These are phyloP conservation scores for Apotomis turbidana DNA, from an alignment of 2,888 invertebrate species.

Conservation along the genomic window DNA sequence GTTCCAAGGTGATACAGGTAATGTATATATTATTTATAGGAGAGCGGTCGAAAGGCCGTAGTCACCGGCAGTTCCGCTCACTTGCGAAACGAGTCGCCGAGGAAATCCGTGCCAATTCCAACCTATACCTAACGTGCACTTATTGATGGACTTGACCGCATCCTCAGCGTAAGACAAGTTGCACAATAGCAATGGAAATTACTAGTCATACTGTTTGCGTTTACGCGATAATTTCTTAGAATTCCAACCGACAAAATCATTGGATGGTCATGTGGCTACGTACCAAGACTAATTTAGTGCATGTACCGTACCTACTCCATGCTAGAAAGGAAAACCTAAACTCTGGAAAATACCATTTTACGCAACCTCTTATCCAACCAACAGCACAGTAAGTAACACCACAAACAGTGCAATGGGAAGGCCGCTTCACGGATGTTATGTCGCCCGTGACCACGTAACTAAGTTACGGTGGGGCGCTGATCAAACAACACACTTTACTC, in stretches of 20 bases:
- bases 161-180: conserved; percentile 9
- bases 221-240: too few relatives aligned
- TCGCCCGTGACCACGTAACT: conserved; percentile 42
- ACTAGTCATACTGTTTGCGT: too few relatives aligned
- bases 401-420: conserved; percentile 42
- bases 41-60: conserved; percentile 28
- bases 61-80: conserved; percentile 31
- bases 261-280: too few relatives aligned
- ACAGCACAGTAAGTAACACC: conserved; percentile 19
- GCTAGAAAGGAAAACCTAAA: conserved; percentile 16
- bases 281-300: too few relatives aligned
- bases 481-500: conserved; percentile 17
- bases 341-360: conserved; percentile 20
- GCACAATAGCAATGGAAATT: background rate
- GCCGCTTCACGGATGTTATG: conserved; percentile 42
- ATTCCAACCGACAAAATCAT: too few relatives aligned
- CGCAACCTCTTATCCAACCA: conserved; percentile 41
- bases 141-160: conserved; percentile 14
- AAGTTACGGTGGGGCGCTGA: conserved; percentile 27
- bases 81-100: conserved; percentile 38
- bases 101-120: conserved; percentile 39
- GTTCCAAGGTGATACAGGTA: conserved; percentile 24
- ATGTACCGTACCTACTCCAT: background rate
- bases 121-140: background rate
- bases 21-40: conserved; percentile 20